Conservation (phyloP, 2,888 invertebrate genomes). For the Dorcus hopei region DNA sequence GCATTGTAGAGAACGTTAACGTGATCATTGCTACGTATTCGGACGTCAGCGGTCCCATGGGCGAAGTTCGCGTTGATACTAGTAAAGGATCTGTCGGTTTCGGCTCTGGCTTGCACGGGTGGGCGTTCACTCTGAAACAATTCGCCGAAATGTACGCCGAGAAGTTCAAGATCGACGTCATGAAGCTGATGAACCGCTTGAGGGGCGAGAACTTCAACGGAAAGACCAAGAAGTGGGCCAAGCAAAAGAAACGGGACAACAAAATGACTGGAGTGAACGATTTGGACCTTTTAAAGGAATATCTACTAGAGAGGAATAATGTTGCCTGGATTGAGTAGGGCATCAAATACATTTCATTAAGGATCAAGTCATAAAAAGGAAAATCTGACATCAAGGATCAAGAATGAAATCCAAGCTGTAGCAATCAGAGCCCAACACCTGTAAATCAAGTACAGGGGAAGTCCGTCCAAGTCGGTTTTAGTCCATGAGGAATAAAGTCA, state of each 20-base stretch:
- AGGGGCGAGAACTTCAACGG: constrained; percentile 99
- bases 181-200: constrained; percentile 93
- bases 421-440: too few relatives aligned
- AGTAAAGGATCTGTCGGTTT: constrained; percentile 99
- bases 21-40: constrained; percentile 99
- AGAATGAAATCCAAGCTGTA: too few relatives aligned
- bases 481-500: too few relatives aligned
- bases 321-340: too few relatives aligned
- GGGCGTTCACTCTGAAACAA: constrained; percentile 99
- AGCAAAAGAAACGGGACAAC: constrained; percentile 85
- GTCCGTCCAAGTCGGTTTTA: too few relatives aligned
- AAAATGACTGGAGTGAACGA: too few relatives aligned
- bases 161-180: constrained; percentile 97
- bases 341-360: too few relatives aligned
- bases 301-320: too few relatives aligned
- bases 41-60: constrained; percentile 98
- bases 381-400: too few relatives aligned
- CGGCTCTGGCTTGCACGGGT: constrained; percentile 98
- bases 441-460: too few relatives aligned
- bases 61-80: constrained; percentile 95
- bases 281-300: too few relatives aligned
- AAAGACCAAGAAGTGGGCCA: constrained; percentile 97
- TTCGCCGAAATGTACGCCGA: constrained; percentile 99
- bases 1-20: constrained; percentile 99
- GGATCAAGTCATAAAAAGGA: too few relatives aligned